phyloP scores from a whole-genome alignment of 2,797 vertebrate genomes.

The Smutsia temminckii region DNA sequence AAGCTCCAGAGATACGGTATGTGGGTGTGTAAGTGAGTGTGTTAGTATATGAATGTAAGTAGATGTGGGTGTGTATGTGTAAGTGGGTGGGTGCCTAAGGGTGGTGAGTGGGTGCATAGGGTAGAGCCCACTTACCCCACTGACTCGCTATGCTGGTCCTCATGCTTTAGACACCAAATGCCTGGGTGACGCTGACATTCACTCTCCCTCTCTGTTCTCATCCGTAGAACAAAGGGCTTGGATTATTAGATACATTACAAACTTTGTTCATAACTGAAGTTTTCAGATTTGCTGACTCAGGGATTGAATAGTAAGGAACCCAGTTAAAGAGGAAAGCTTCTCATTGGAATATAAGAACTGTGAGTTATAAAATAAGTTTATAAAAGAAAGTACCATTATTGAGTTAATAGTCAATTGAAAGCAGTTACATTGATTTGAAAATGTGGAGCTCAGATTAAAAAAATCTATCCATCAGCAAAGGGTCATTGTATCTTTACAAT shows the following conservation, averaged over 20 bases:
- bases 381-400: not conserved
- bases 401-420: not conserved
- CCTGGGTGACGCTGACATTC: not conserved
- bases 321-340: not conserved
- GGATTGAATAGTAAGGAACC: not conserved
- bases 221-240: not conserved
- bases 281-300: not conserved
- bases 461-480: not conserved
- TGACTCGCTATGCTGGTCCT: accelerated
- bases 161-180: not conserved
- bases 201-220: not conserved
- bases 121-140: accelerated
- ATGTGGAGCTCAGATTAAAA: not conserved
- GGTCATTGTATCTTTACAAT: not conserved
- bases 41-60: not conserved
- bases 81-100: not conserved
- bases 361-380: too few species aligned
- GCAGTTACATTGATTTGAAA: not conserved
- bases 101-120: not conserved
- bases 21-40: not conserved
- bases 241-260: not conserved
- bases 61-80: accelerated
- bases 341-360: not conserved
- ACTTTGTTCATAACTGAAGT: not conserved
- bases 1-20: conserved; percentile 83